Evolutionary conservation across 1,140 invertebrate species (phyloP), one percentile per base, ranked within the genome.

Genomic region (Psilanteris sp.): DNA sequence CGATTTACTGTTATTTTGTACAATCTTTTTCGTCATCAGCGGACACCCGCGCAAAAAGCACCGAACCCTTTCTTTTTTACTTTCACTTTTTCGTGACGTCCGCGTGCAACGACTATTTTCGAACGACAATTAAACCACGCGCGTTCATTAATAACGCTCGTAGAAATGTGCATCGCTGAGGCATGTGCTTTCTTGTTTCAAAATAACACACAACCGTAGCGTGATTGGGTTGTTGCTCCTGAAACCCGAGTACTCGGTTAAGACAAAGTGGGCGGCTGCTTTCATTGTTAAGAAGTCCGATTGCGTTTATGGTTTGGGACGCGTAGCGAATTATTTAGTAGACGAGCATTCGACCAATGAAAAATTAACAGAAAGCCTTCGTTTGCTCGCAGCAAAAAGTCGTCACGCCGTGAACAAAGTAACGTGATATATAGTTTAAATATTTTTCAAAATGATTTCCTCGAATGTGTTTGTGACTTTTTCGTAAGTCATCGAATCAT

Each of bases 271-370:
- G 13, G 10, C 15, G 4, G 24, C 11, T 4, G 9, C 6, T 18
- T 24, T 29, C 0, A 20, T 57, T 36, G 52, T 72, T 72, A 36
- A 32, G 29, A 24, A 64, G 50, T 64, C 68, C 11, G 32, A 44
- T 26, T 73, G 41, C 57, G 68, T 62, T 64, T 64, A 36, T 27
- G 11, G 20, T 32, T 41, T 18, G 36, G 54, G 50, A 70, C 54
- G 54, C 27, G 37, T 52, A 37, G 44, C 54, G 66, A 70, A 70
- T 70, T 54, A 44, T 34, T 70, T 52, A 50, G 44, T 59, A 59
- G 39, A 4, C 31, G 37, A 61, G 20, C 31, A 15, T 54, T 52
- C 22, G 44, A 57, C 64, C 24, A 34, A 37, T 54, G 36, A 46
- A 66, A 66, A 66, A 66, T 66, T 43, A 41, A 52, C 36, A 27